Evolutionary conservation across 2,797 vertebrate genomes (phyloP), one percentile per base, ranked within the genome.

Genomic region (Morus bassanus): DNA sequence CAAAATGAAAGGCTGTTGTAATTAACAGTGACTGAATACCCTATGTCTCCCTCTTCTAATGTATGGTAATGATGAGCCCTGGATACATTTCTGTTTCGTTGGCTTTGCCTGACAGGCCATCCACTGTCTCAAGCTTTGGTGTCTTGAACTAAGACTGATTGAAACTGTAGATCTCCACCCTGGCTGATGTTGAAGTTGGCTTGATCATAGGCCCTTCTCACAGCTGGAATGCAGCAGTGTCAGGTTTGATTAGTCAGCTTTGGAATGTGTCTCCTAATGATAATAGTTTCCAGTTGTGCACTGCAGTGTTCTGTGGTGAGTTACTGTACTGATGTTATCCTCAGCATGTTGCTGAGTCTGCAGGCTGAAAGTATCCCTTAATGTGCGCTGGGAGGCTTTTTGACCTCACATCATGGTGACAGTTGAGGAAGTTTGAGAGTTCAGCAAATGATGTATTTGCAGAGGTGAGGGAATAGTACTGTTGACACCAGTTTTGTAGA

Each of bases 201-300:
- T 78, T 84, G 81, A 84, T 92, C n/a, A 24, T 6, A 72, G 54
- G 51, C 54, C n/a, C 21, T 76, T 87, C 76, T 92, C 64, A 33
- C 82, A 94, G 85, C 93, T 95, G 95, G 94, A 92, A 65, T 30
- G 37, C 84, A 95, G 81, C 75, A 54, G 17, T 46, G 53, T 89
- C 81, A 85, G 91, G 73, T 93, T 89, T 93, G 86, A 88, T 95
- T 73, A 82, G 63, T 90, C 86, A 94, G 89, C 92, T 95, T 84
- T 88, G 48, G 54, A 65, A 83, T 78, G 83, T 83, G 64, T 81
- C 69, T 94, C 46, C 73, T 92, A 68, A 70, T n/a, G 51, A 31
- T 96, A 94, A 96, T 92, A 0, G 24, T 65, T 96, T 88, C 93
- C 96, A 96, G 95, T 96, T 95, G 92, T 91, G 90, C 91, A 0